Evolutionary conservation across 2,888 invertebrate genomes (phyloP).

Genomic region (Luffia ferchaultella): DNA sequence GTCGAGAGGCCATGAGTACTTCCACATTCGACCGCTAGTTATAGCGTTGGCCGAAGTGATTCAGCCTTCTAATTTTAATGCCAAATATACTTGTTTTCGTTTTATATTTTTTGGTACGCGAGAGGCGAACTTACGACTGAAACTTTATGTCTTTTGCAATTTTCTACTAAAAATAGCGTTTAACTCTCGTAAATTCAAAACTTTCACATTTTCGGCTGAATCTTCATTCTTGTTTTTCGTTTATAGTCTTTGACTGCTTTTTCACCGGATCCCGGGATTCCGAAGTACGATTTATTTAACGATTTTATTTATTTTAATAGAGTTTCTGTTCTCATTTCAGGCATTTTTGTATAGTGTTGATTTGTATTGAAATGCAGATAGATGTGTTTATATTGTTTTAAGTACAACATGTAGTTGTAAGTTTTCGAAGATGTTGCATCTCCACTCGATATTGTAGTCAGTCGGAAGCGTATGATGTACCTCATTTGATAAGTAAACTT

Average conservation of each 20-base stretch:
- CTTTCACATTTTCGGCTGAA: background rate
- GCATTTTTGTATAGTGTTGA: constrained; percentile 62
- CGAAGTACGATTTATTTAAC: too few species aligned
- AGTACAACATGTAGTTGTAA: constrained; percentile 15
- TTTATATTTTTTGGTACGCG: background rate
- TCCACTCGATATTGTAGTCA: constrained; percentile 24
- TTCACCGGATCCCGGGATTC: background rate
- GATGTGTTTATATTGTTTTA: constrained; percentile 44
- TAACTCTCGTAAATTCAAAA: background rate
- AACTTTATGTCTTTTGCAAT: background rate
- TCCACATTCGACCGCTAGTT: background rate
- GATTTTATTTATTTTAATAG: background rate
- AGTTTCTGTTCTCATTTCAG: constrained; percentile 23
- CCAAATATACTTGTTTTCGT: background rate
- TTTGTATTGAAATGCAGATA: constrained; percentile 41
- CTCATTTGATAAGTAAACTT: constrained; percentile 56
- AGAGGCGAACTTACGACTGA: background rate
- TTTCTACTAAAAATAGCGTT: background rate
- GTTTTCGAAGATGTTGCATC: constrained; percentile 4
- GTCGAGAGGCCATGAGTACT: too few species aligned
- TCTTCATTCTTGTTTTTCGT: background rate
- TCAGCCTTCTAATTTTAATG: background rate
- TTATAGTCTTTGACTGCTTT: too few species aligned
- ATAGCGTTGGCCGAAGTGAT: background rate
- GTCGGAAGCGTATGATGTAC: constrained; percentile 62